Evolutionary conservation across 2,797 vertebrate species (phyloP), one percentile per base, ranked within the genome.

Genomic region (Nyctalus aviator): DNA sequence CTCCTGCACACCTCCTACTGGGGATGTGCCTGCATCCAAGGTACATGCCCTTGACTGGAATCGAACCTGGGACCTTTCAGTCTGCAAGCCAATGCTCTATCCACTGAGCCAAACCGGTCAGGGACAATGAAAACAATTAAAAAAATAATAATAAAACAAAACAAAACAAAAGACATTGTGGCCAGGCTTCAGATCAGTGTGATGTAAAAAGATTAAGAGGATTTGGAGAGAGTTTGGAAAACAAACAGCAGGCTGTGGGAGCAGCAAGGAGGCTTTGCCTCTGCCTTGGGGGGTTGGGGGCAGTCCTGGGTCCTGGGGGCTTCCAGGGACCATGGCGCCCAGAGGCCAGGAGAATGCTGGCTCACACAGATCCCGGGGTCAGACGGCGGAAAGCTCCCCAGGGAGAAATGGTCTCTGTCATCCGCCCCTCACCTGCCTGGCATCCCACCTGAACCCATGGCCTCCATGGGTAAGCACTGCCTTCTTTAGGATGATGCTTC

Each of bases 151-250:
- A 48, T 48, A 48, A 57, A 59, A 59, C 1, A 62, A 62, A 62
- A 62, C 2, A 62, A 62, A 62, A 62, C 59, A 30, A 62, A 30
- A 62, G 5, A 4, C 23, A 76, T 21, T 12, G 35, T 25, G 59
- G 6, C 6, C 1, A 85, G 71, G 37, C 77, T 90, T 78, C 46
- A 7, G 17, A 13, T 76, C 77, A 8, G 23, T 4, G 17, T 2
- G 41, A 59, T 48, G 87, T 66, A 48, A 92, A 89, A 79, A 79
- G 96, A 90, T 90, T 72, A 95, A 53, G 84, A 90, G 76, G 81
- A 82, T 94, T 62, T 93, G 62, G 95, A 37, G 64, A 20, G 32
- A 84, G 32, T 78, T 32, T 84, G 86, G 79, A 50, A 84, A 71
- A 88, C 78, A 84, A 92, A 73, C 35, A 41, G 62, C 4, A 1